These are phyloP conservation scores for Dusona sp. DNA, from an alignment of 2,888 invertebrate species.

Conservation along the genomic window DNA sequence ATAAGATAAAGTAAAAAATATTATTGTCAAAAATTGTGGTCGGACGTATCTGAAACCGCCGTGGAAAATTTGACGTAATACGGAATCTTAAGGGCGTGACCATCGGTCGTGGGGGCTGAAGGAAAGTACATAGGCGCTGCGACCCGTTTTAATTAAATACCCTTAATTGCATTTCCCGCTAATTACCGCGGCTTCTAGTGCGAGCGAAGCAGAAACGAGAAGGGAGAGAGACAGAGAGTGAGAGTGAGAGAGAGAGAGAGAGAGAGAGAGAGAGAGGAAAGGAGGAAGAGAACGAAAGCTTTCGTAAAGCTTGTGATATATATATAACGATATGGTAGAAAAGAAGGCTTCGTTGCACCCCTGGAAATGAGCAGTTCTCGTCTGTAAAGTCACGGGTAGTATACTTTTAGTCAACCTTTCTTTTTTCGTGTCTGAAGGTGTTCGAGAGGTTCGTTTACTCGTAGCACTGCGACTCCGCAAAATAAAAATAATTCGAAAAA, in stretches of 20 bases:
- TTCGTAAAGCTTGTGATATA: constrained; percentile 60
- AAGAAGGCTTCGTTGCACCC: constrained; percentile 56
- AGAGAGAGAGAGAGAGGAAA: constrained; percentile 4
- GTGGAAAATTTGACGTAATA: constrained; percentile 52
- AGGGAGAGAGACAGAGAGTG: constrained; percentile 15
- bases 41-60: constrained; percentile 12
- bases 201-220: constrained; percentile 39
- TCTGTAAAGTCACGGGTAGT: constrained; percentile 43
- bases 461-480: constrained; percentile 27
- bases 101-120: constrained; percentile 34
- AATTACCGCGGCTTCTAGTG: constrained; percentile 76
- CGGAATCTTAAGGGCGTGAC: constrained; percentile 63
- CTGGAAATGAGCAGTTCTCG: constrained; percentile 64
- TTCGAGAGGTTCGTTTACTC: constrained; percentile 68
- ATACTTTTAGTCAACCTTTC: constrained; percentile 64
- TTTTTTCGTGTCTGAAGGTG: constrained; percentile 74
- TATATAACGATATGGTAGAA: constrained; percentile 50
- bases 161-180: constrained; percentile 82
- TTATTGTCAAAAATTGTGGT: constrained; percentile 12
- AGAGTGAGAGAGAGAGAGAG: constrained; percentile 24
- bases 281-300: constrained; percentile 42
- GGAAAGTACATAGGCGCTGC: constrained; percentile 67
- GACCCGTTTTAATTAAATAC: constrained; percentile 82
- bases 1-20: neutral
- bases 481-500: constrained; percentile 13